Conservation (phyloP, 2,888 invertebrate genomes). For the Colletes collaris region DNA sequence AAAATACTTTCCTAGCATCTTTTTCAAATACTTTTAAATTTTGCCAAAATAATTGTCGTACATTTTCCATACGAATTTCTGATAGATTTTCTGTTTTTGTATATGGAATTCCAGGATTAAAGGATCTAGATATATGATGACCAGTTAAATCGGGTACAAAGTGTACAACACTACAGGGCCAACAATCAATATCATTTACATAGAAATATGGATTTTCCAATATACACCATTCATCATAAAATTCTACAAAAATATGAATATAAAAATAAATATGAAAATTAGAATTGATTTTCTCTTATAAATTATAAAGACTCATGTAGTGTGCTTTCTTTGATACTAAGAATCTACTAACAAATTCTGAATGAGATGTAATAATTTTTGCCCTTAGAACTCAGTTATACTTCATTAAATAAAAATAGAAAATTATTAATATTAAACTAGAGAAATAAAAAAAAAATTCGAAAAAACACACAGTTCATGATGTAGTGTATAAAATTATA, state of each 20-base stretch:
- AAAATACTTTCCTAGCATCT: slow-evolving; percentile 86
- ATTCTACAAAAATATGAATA: slow-evolving; percentile 84
- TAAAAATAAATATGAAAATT: slow-evolving; percentile 3
- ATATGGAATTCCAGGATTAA: slow-evolving; percentile 86
- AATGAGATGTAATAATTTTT: too few relatives aligned
- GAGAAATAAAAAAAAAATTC: not conserved
- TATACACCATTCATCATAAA: slow-evolving; percentile 93
- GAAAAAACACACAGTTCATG: not conserved
- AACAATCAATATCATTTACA: slow-evolving; percentile 92
- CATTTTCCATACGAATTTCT: slow-evolving; percentile 84
- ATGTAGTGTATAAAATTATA: not conserved
- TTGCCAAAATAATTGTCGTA: slow-evolving; percentile 86
- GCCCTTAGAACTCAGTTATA: too few relatives aligned
- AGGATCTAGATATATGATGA: slow-evolving; percentile 84
- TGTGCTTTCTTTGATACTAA: too few relatives aligned
- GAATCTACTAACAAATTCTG: too few relatives aligned
- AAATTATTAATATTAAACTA: not conserved
- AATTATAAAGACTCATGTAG: too few relatives aligned
- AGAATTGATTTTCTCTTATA: not conserved
- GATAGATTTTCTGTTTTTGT: slow-evolving; percentile 86
- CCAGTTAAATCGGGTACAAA: slow-evolving; percentile 88
- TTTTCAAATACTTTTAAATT: slow-evolving; percentile 86
- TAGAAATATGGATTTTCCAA: slow-evolving; percentile 93
- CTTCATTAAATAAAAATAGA: too few relatives aligned
- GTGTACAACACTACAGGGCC: slow-evolving; percentile 90